phyloP scores from a whole-genome alignment of 2,797 vertebrate genomes.

The Linurgus olivaceus region DNA sequence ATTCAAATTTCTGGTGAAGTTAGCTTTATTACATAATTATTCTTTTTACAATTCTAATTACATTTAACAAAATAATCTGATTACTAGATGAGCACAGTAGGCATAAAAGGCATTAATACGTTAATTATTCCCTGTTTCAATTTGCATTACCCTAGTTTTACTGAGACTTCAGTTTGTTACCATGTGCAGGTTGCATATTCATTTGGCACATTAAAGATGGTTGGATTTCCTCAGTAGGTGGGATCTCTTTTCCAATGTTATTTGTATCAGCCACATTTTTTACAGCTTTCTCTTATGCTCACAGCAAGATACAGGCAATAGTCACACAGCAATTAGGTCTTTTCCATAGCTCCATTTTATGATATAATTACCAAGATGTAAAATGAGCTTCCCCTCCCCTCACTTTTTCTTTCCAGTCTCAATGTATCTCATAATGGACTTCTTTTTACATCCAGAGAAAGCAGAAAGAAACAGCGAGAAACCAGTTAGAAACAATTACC shows the following conservation, averaged over 20 bases:
- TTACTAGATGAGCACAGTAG: slow-evolving; percentile 5
- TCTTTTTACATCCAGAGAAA: not conserved
- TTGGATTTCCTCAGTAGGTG: not conserved
- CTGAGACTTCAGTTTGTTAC: not conserved
- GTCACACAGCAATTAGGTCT: not conserved
- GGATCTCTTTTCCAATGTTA: not conserved
- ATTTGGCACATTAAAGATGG: not conserved
- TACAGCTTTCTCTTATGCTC: not conserved
- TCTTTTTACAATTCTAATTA: slow-evolving; percentile 11
- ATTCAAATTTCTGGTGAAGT: not conserved
- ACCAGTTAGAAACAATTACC: not conserved
- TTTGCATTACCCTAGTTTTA: slow-evolving; percentile 1
- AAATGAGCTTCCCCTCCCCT: not conserved
- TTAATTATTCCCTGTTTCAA: slow-evolving; percentile 27
- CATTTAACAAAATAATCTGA: slow-evolving; percentile 33
- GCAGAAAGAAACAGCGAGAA: not conserved
- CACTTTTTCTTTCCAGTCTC: not conserved
- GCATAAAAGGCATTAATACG: slow-evolving; percentile 15
- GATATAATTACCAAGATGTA: not conserved
- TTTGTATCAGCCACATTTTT: not conserved
- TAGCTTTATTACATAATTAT: not conserved
- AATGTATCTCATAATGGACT: not conserved
- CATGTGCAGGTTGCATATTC: not conserved
- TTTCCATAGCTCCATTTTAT: not conserved
- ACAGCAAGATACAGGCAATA: not conserved